A percentile compares a stretch with the other conserved stretches of the same genome.
Conservation (phyloP, 1,140 invertebrate genomes). For the Zaprionus gabonicus region DNA sequence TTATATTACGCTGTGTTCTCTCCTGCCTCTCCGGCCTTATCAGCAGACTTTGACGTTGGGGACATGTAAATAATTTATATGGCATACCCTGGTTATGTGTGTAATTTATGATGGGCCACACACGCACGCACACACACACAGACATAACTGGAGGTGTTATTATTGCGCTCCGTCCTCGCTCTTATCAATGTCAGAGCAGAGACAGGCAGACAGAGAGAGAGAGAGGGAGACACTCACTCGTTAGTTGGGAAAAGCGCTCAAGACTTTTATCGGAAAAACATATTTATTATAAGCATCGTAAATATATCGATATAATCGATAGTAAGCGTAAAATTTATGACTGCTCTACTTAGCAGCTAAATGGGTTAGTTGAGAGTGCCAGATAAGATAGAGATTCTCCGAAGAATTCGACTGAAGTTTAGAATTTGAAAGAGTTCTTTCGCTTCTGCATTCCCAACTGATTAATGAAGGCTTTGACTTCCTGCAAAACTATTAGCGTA, state of each 20-base stretch:
- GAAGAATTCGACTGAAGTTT: not conserved
- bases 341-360: not conserved
- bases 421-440: not conserved
- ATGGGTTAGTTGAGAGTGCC: not conserved
- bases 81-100: slow-evolving; percentile 75
- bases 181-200: slow-evolving; percentile 49
- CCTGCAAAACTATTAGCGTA: not conserved
- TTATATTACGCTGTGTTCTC: slow-evolving; percentile 35
- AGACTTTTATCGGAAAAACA: slow-evolving; percentile 21
- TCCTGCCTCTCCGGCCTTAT: slow-evolving; percentile 56
- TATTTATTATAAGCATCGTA: slow-evolving; percentile 16
- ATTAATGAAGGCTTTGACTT: not conserved
- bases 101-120: slow-evolving; percentile 73
- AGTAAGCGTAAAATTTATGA: not conserved
- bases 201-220: not conserved
- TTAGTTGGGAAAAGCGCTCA: slow-evolving; percentile 14
- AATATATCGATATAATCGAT: slow-evolving; percentile 12
- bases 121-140: slow-evolving; percentile 37
- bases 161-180: slow-evolving; percentile 29
- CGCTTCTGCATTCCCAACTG: not conserved
- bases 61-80: slow-evolving; percentile 83
- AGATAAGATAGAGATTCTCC: not conserved
- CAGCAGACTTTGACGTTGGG: slow-evolving; percentile 80
- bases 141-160: slow-evolving; percentile 57
- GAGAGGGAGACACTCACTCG: not conserved